A percentile compares a stretch with the other conserved stretches of the same genome.
These are phyloP conservation scores for Amphiprion percula DNA, from an alignment of 2,113 vertebrate species.

Conservation along the genomic window DNA sequence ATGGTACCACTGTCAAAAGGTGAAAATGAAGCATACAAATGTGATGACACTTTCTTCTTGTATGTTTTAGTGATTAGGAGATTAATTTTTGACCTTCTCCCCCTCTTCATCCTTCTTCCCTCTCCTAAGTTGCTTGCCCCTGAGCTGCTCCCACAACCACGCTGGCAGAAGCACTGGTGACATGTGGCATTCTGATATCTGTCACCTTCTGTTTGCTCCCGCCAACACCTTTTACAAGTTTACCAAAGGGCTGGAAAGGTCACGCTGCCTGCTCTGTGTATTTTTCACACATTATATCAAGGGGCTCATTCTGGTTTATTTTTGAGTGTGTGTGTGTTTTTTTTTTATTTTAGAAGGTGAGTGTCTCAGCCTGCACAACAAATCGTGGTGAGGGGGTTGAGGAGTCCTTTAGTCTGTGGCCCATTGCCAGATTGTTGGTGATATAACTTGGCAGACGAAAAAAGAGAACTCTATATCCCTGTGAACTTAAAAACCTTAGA, in stretches of 20 bases:
- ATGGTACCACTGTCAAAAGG: conserved; percentile 41
- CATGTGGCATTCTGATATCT: conserved; percentile 80
- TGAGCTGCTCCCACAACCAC: conserved; percentile 68
- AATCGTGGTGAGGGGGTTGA: conserved; percentile 20
- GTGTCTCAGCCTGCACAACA: conserved; percentile 21
- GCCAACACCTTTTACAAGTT: conserved; percentile 66
- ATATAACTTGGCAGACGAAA: conserved; percentile 45
- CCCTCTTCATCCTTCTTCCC: conserved; percentile 20
- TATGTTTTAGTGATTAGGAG: conserved; percentile 33
- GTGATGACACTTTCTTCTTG: conserved; percentile 25
- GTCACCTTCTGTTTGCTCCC: conserved; percentile 78
- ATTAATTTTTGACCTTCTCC: conserved; percentile 53
- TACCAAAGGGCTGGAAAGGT: conserved; percentile 83
- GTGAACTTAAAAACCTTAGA: conserved; percentile 21
- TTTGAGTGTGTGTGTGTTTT: conserved; percentile 43
- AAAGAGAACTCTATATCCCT: neutral
- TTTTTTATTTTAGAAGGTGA: conserved; percentile 38
- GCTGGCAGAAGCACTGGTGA: conserved; percentile 71
- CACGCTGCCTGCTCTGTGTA: conserved; percentile 66
- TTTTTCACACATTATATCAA: conserved; percentile 65
- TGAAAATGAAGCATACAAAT: conserved; percentile 35
- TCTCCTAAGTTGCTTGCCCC: conserved; percentile 53
- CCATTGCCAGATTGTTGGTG: conserved; percentile 44
- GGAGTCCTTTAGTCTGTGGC: conserved; percentile 39
- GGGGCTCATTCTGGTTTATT: conserved; percentile 68